phyloP scores from a whole-genome alignment of 2,888 invertebrate genomes.

The Oscheius myriophilus region DNA sequence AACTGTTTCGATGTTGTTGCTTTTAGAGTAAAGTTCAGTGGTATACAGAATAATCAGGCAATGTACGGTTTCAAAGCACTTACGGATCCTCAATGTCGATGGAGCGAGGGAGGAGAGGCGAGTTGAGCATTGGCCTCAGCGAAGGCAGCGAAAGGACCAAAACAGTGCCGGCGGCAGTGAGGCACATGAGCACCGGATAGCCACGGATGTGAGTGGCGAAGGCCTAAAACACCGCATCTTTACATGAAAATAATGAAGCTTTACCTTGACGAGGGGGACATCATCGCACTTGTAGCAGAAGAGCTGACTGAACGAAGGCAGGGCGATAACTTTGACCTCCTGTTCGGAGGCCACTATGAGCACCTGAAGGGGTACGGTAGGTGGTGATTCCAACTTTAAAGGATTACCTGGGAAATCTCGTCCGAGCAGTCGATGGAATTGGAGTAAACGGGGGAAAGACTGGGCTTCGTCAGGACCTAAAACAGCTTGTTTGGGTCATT shows the following conservation, averaged over 20 bases:
- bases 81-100: slow-evolving; percentile 68
- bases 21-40: no score
- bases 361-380: slow-evolving; percentile 42
- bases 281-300: slow-evolving; percentile 61
- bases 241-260: not conserved
- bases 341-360: slow-evolving; percentile 63
- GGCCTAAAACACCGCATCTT: slow-evolving; percentile 47
- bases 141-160: slow-evolving; percentile 94
- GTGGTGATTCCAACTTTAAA: not conserved
- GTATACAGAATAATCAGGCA: no score
- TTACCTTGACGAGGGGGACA: slow-evolving; percentile 65
- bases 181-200: slow-evolving; percentile 62
- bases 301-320: slow-evolving; percentile 64
- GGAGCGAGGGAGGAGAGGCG: slow-evolving; percentile 86
- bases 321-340: slow-evolving; percentile 62
- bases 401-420: slow-evolving; percentile 41
- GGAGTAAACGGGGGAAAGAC: slow-evolving; percentile 53
- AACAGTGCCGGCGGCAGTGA: slow-evolving; percentile 76
- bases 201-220: slow-evolving; percentile 62
- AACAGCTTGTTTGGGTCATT: not conserved
- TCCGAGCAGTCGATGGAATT: slow-evolving; percentile 45
- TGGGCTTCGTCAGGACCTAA: slow-evolving; percentile 62
- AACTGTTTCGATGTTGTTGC: no score
- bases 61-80: no score
- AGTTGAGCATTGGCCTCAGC: slow-evolving; percentile 88